phyloP scores from a whole-genome alignment of 1,140 invertebrate species.

The Cecropterus lyciades region DNA sequence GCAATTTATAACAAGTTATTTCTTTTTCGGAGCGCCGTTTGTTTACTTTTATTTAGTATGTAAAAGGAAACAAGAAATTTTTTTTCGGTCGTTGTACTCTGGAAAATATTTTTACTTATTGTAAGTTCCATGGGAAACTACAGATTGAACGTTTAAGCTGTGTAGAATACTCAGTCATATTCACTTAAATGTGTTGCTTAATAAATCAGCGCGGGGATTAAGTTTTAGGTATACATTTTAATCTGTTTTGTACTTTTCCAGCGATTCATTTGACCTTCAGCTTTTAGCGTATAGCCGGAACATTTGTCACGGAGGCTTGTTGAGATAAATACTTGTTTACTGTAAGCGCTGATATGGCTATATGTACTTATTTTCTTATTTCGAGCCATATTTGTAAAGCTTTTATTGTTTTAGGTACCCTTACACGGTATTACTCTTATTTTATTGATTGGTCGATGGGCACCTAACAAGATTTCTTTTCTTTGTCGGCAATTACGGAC shows the following conservation, averaged over 20 bases:
- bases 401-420: constrained; percentile 18
- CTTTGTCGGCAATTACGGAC: not conserved
- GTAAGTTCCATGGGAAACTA: too few species aligned
- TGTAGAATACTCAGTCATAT: too few species aligned
- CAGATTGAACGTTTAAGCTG: too few species aligned
- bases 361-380: constrained; percentile 20
- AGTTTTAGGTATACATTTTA: constrained; percentile 75
- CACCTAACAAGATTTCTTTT: not conserved
- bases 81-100: too few species aligned
- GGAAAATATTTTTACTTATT: too few species aligned
- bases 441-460: constrained; percentile 1
- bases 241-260: constrained; percentile 74
- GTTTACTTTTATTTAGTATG: too few species aligned
- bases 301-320: constrained; percentile 59
- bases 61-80: too few species aligned
- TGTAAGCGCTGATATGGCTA: constrained; percentile 19
- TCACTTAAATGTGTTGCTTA: constrained; percentile 12
- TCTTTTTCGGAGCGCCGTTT: too few species aligned
- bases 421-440: not conserved
- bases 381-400: constrained; percentile 10
- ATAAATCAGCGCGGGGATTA: constrained; percentile 64
- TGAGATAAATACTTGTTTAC: constrained; percentile 50
- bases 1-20: too few species aligned
- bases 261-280: constrained; percentile 63
- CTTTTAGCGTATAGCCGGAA: constrained; percentile 64